Percentiles rank a stretch among this genome's conserved stretches.
Conservation (phyloP, 2,888 invertebrate species). For the Smittia sp. region DNA sequence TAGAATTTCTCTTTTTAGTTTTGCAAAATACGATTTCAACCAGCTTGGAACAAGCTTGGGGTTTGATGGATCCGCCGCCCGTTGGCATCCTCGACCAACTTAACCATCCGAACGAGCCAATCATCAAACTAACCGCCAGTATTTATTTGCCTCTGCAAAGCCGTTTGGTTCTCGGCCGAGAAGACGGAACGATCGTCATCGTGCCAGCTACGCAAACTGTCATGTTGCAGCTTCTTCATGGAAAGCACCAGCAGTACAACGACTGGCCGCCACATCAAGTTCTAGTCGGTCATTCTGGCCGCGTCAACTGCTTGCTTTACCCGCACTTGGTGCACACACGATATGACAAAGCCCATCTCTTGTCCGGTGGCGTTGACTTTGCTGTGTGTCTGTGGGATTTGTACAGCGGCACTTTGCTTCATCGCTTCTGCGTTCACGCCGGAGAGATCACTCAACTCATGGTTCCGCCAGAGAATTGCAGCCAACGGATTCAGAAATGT, state of each 20-base stretch:
- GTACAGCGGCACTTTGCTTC: slow-evolving; percentile 81
- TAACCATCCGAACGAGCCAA: slow-evolving; percentile 68
- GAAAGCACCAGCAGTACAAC: slow-evolving; percentile 79
- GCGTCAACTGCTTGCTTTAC: slow-evolving; percentile 92
- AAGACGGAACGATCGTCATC: slow-evolving; percentile 94
- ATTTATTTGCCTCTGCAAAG: slow-evolving; percentile 93
- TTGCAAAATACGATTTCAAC: slow-evolving; percentile 76
- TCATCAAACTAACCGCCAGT: slow-evolving; percentile 84
- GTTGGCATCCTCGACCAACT: slow-evolving; percentile 90
- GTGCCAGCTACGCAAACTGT: slow-evolving; percentile 95
- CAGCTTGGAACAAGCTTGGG: slow-evolving; percentile 84
- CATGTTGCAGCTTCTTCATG: slow-evolving; percentile 85
- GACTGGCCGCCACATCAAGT: slow-evolving; percentile 90
- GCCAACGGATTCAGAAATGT: slow-evolving; percentile 85
- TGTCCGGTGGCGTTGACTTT: slow-evolving; percentile 97
- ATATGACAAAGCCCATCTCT: slow-evolving; percentile 83
- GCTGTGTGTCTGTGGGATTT: slow-evolving; percentile 91
- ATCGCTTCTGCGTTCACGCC: slow-evolving; percentile 96
- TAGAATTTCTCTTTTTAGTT: slow-evolving; percentile 51
- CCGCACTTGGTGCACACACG: slow-evolving; percentile 88
- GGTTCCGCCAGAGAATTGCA: slow-evolving; percentile 90
- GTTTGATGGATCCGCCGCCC: slow-evolving; percentile 79
- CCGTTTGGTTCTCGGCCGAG: slow-evolving; percentile 88
- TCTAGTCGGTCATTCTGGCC: slow-evolving; percentile 83
- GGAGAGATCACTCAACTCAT: slow-evolving; percentile 93